These are phyloP conservation scores for Benthosema pterotum DNA, from an alignment of 2,797 vertebrate genomes.

Conservation along the genomic window DNA sequence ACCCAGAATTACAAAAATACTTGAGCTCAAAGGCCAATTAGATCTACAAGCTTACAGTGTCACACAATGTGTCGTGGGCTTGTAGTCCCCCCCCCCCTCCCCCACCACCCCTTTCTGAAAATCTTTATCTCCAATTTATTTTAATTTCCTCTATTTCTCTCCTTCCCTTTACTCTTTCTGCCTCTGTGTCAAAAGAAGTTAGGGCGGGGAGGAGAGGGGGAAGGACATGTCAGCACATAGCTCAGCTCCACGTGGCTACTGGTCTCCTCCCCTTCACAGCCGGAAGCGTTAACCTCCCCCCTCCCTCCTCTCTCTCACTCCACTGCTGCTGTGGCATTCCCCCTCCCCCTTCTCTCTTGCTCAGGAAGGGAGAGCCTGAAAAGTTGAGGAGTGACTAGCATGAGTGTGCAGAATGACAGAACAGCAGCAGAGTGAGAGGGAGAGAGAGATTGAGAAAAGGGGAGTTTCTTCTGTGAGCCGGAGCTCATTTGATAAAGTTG, in stretches of 20 bases:
- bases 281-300: conserved; percentile 61
- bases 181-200: conserved; percentile 37
- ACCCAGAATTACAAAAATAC: too few relatives aligned
- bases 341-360: conserved; percentile 21
- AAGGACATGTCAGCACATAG: conserved; percentile 78
- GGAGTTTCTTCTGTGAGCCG: conserved; percentile 49
- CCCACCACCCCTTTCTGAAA: too few relatives aligned
- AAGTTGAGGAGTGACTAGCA: conserved; percentile 16
- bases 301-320: conserved; percentile 14
- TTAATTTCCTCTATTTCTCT: background rate
- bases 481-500: conserved; percentile 64
- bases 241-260: conserved; percentile 82
- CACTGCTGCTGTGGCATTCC: conserved; percentile 61
- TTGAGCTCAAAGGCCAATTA: too few relatives aligned
- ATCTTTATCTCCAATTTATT: too few relatives aligned
- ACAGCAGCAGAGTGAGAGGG: conserved; percentile 6
- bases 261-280: conserved; percentile 68
- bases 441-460: conserved; percentile 25
- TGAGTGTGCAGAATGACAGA: conserved; percentile 33
- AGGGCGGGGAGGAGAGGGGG: conserved; percentile 37
- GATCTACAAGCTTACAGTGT: too few relatives aligned
- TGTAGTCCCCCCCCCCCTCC: too few relatives aligned
- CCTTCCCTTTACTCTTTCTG: conserved; percentile 7
- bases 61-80: too few relatives aligned
- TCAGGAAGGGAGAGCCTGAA: conserved; percentile 25